Evolutionary conservation across 2,113 vertebrate genomes (phyloP).

Genomic region (Grantiella picta): DNA sequence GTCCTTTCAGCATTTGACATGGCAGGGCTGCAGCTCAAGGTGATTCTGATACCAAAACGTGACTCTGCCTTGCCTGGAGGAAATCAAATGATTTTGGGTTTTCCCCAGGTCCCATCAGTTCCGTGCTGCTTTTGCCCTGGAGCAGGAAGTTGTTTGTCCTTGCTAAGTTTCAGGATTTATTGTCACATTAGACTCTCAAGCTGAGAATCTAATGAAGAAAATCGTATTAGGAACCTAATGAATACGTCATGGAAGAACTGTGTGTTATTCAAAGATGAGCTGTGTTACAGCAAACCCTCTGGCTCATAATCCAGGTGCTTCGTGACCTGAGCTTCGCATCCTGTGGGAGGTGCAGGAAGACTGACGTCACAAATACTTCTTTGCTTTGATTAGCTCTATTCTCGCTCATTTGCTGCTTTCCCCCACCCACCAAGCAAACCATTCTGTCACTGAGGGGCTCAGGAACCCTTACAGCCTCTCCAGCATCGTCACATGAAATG

Average conservation of each 20-base stretch:
- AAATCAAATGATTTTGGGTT: not conserved
- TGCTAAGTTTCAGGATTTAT: not conserved
- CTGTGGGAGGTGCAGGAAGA: not conserved
- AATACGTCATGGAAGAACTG: not conserved
- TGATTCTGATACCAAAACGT: accelerated
- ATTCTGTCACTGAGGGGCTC: not conserved
- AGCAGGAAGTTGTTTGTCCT: not conserved
- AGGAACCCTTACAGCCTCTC: not conserved
- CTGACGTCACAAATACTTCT: not conserved
- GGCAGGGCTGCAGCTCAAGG: accelerated
- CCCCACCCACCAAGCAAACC: accelerated
- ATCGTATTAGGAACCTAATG: not conserved
- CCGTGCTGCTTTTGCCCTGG: not conserved
- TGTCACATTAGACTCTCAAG: not conserved
- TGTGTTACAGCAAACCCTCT: not conserved
- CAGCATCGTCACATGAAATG: not conserved
- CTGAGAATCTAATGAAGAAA: not conserved
- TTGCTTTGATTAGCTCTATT: not conserved
- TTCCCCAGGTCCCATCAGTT: not conserved
- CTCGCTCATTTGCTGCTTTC: not conserved
- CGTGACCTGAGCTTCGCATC: not conserved
- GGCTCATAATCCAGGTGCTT: not conserved
- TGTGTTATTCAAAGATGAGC: not conserved
- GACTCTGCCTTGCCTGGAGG: not conserved
- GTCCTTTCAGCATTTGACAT: not conserved